phyloP scores from a whole-genome alignment of 2,888 invertebrate genomes.

The Drepana falcataria region DNA sequence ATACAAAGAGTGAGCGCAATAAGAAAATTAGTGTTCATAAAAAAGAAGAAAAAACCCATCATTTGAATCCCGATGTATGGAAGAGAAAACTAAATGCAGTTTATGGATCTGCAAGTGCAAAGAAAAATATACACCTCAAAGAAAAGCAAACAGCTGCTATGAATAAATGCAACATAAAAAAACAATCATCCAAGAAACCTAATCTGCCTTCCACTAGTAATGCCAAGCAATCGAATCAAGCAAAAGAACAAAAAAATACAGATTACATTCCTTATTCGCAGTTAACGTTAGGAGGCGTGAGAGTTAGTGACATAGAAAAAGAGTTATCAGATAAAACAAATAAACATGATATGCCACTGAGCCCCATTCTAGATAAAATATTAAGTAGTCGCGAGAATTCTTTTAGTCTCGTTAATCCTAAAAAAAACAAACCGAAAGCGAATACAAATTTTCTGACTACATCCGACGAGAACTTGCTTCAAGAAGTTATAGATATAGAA shows the following conservation, averaged over 20 bases:
- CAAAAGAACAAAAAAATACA: conserved; percentile 34
- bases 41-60: conserved; percentile 31
- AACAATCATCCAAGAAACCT: conserved; percentile 22
- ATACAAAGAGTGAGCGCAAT: conserved; percentile 20
- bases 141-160: conserved; percentile 19
- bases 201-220: conserved; percentile 10
- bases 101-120: conserved; percentile 37
- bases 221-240: conserved; percentile 10
- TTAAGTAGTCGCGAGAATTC: conserved; percentile 60
- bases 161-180: conserved; percentile 21
- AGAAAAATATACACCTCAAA: conserved; percentile 11
- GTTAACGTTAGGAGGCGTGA: conserved; percentile 66
- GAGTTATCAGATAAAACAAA: conserved; percentile 55
- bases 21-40: conserved; percentile 23
- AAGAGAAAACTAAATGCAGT: conserved; percentile 54
- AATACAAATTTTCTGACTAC: conserved; percentile 49
- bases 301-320: conserved; percentile 60
- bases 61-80: conserved; percentile 54
- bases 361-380: conserved; percentile 62
- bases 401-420: conserved; percentile 39
- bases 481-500: conserved; percentile 65
- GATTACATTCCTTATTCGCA: conserved; percentile 72
- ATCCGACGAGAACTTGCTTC: conserved; percentile 67
- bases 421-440: conserved; percentile 25
- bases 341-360: conserved; percentile 48